Conservation (phyloP, 2,888 invertebrate species). For the Dendrolimus pini region DNA sequence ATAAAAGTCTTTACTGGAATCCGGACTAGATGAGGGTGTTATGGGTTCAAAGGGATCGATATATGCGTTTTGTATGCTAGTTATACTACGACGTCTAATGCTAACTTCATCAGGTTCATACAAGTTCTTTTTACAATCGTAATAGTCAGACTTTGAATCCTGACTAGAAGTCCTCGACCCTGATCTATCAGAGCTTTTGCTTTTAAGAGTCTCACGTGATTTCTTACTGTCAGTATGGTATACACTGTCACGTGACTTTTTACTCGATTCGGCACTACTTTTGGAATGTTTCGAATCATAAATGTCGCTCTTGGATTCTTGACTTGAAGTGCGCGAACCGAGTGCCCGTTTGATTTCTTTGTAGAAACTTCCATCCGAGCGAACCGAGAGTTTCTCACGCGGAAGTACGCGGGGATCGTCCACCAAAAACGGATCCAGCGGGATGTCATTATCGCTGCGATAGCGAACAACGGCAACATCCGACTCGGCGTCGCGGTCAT, state of each 20-base stretch:
- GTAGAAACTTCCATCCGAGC: conserved; percentile 85
- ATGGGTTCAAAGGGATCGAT: conserved; percentile 62
- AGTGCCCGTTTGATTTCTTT: conserved; percentile 80
- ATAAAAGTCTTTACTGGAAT: conserved; percentile 79
- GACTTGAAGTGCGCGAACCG: conserved; percentile 81
- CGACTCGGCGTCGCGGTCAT: conserved; percentile 72
- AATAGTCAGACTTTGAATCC: conserved; percentile 84
- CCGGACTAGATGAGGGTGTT: conserved; percentile 81
- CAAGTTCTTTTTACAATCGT: conserved; percentile 77
- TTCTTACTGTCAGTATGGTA: conserved; percentile 82
- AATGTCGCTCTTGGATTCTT: conserved; percentile 82
- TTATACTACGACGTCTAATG: conserved; percentile 37
- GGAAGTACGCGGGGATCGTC: conserved; percentile 87
- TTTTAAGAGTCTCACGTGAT: conserved; percentile 79
- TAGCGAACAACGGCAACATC: conserved; percentile 78
- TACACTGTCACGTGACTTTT: conserved; percentile 79
- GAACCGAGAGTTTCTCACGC: conserved; percentile 82
- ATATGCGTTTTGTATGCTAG: conserved; percentile 56
- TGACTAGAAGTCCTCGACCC: conserved; percentile 81
- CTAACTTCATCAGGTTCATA: conserved; percentile 55
- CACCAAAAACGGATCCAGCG: conserved; percentile 85
- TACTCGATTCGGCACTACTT: conserved; percentile 80
- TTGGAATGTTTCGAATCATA: conserved; percentile 81
- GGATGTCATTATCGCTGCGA: conserved; percentile 81
- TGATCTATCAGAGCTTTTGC: conserved; percentile 78